phyloP scores from a whole-genome alignment of 37 sponge, comb jelly and placozoan species.

The Hexactinellida sp. region DNA sequence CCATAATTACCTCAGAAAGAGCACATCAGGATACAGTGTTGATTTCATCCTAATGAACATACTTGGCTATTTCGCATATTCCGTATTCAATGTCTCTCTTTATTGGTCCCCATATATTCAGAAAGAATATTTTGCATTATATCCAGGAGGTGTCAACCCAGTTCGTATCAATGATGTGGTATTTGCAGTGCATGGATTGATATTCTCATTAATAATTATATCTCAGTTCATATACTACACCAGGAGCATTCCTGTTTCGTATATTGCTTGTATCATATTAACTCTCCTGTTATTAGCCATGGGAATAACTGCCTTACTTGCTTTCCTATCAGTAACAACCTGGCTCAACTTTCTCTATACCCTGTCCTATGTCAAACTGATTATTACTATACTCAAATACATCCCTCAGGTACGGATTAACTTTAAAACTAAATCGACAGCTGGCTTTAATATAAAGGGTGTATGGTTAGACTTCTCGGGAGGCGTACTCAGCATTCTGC shows the following conservation, averaged over 20 bases:
- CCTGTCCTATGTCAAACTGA: constrained; percentile 88
- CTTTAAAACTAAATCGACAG: constrained; percentile 73
- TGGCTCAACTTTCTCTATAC: constrained; percentile 78
- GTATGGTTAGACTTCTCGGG: constrained; percentile 90
- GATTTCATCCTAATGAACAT: constrained; percentile 81
- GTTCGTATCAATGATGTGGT: constrained; percentile 83
- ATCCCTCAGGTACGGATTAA: constrained; percentile 83
- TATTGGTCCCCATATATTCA: constrained; percentile 61
- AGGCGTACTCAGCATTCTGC: constrained; percentile 63
- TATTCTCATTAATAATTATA: constrained; percentile 48
- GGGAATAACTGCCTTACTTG: constrained; percentile 51
- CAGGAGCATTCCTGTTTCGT: constrained; percentile 50
- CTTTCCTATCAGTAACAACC: constrained; percentile 35
- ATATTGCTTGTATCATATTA: constrained; percentile 28
- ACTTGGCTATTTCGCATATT: constrained; percentile 66
- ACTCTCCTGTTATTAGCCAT: constrained; percentile 24
- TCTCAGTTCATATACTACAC: constrained; percentile 50
- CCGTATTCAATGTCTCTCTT: constrained; percentile 66
- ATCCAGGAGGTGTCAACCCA: constrained; percentile 82
- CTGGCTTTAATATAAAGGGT: constrained; percentile 77
- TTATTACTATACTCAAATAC: constrained; percentile 80
- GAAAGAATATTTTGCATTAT: constrained; percentile 49
- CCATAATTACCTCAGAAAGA: constrained; percentile 48
- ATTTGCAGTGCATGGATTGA: constrained; percentile 72
- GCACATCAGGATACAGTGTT: constrained; percentile 81